Evolutionary conservation across 2,888 invertebrate genomes (phyloP).

Genomic region (Calephelis perditalis): DNA sequence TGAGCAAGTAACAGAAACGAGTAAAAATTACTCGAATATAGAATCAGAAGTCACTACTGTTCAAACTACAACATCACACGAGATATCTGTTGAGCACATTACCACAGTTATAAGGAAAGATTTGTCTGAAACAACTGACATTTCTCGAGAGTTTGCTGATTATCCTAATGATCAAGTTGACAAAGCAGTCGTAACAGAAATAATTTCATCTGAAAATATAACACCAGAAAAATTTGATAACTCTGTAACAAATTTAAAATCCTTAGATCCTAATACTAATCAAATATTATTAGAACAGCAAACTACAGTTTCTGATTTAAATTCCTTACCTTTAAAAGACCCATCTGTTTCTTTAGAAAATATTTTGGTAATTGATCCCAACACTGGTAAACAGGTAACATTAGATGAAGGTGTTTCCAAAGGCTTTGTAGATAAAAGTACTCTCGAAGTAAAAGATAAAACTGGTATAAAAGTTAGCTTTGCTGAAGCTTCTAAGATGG

Average conservation of each 20-base stretch:
- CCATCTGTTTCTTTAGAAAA: constrained; percentile 83
- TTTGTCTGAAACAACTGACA: constrained; percentile 17
- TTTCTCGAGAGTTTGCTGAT: neutral
- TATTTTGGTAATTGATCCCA: constrained; percentile 84
- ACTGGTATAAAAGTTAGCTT: constrained; percentile 83
- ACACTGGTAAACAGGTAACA: constrained; percentile 82
- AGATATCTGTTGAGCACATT: constrained; percentile 8
- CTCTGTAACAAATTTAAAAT: neutral
- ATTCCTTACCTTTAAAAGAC: constrained; percentile 85
- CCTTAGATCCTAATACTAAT: constrained; percentile 8
- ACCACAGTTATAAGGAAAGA: neutral
- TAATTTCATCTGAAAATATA: no score
- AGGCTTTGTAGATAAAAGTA: constrained; percentile 85
- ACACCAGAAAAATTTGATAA: no score
- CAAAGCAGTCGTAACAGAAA: neutral
- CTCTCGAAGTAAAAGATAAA: constrained; percentile 82
- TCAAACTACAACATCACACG: constrained; percentile 4
- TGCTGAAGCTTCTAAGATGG: constrained; percentile 86
- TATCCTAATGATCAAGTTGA: constrained; percentile 10
- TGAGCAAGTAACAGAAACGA: neutral
- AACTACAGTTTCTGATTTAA: constrained; percentile 66
- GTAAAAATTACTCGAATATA: neutral
- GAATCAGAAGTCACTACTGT: neutral
- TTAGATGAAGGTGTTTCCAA: constrained; percentile 86
- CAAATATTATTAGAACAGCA: constrained; percentile 10